Percentiles rank a stretch among this genome's conserved stretches.
These are phyloP conservation scores for Thymelicus acteon DNA, from an alignment of 2,888 invertebrate species.

Conservation along the genomic window DNA sequence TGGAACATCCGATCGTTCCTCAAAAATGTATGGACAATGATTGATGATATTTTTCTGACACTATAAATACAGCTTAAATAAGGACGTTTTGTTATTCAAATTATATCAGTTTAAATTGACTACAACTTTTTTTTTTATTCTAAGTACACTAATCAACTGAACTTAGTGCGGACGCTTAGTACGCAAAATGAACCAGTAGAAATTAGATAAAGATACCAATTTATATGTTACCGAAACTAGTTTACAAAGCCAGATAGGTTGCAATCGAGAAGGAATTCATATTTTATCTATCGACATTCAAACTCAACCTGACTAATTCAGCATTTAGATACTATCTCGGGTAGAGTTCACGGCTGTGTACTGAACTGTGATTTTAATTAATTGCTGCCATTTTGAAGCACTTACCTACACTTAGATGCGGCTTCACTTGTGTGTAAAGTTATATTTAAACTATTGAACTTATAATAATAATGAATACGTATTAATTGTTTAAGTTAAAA, in stretches of 20 bases:
- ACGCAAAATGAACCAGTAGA: too few relatives aligned
- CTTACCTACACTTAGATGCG: not conserved
- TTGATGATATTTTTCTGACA: too few relatives aligned
- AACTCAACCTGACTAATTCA: constrained; percentile 36
- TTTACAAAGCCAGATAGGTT: constrained; percentile 28
- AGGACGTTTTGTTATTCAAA: too few relatives aligned
- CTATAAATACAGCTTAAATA: too few relatives aligned
- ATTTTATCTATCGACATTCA: constrained; percentile 37
- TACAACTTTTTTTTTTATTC: too few relatives aligned
- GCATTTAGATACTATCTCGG: constrained; percentile 29
- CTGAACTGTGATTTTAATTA: constrained; percentile 33
- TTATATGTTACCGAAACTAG: constrained; percentile 27
- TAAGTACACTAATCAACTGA: too few relatives aligned
- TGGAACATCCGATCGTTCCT: too few relatives aligned
- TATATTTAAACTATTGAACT: not conserved
- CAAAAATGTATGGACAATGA: too few relatives aligned
- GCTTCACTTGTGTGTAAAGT: not conserved
- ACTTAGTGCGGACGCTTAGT: too few relatives aligned
- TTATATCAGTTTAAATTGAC: too few relatives aligned
- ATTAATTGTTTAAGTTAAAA: too few relatives aligned
- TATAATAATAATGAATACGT: not conserved
- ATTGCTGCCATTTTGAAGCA: constrained; percentile 25
- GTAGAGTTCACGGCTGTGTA: constrained; percentile 31
- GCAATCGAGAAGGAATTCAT: constrained; percentile 35
- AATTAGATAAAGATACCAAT: not conserved